These are phyloP conservation scores for Coleophora deauratella DNA, from an alignment of 2,888 invertebrate genomes.

Conservation along the genomic window DNA sequence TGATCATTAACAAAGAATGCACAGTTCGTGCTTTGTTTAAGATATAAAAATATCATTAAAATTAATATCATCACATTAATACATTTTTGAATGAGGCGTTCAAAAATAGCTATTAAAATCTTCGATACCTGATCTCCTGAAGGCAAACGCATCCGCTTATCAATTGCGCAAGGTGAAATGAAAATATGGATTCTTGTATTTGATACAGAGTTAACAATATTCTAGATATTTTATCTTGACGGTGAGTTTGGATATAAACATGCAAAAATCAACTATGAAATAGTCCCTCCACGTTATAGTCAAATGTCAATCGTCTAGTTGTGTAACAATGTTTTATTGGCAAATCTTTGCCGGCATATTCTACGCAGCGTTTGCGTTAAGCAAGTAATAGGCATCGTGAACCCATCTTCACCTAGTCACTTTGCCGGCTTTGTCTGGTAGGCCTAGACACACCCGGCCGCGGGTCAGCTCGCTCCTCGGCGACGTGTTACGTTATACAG, in stretches of 20 bases:
- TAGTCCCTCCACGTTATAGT: constrained; percentile 28
- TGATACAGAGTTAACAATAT: no score
- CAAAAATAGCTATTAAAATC: no score
- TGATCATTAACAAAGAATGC: no score
- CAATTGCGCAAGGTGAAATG: no score
- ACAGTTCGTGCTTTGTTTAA: no score
- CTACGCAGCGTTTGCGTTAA: constrained; percentile 39
- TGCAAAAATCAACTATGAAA: constrained; percentile 29
- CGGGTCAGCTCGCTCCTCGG: background rate
- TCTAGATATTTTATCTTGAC: no score
- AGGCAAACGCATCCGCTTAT: no score
- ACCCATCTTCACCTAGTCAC: constrained; percentile 33
- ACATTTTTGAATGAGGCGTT: no score
- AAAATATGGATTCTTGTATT: no score
- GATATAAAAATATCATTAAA: no score
- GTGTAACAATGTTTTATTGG: constrained; percentile 55
- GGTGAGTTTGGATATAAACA: background rate
- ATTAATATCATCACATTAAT: background rate
- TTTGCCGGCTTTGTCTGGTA: background rate
- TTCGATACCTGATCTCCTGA: no score
- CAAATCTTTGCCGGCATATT: constrained; percentile 40
- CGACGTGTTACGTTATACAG: background rate
- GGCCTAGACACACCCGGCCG: background rate
- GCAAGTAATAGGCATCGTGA: constrained; percentile 32
- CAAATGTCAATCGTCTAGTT: constrained; percentile 63